Evolutionary conservation across 2,797 vertebrate species (phyloP).

Genomic region (Calcarius lapponicus): DNA sequence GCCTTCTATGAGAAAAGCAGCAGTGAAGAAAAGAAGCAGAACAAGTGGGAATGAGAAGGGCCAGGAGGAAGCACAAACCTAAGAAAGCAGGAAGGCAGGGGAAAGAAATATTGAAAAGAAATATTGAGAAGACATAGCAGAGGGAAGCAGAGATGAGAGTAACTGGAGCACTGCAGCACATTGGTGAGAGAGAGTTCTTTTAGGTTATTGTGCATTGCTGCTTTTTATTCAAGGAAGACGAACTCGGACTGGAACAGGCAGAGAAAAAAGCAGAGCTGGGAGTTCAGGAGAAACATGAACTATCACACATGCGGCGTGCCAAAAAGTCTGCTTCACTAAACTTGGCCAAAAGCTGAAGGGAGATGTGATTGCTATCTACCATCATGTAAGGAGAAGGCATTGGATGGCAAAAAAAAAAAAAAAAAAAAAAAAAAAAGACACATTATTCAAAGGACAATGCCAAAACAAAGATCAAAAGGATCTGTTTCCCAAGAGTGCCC

Average conservation of each 20-base stretch:
- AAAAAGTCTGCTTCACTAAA: not conserved
- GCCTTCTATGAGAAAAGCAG: not conserved
- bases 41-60: not conserved
- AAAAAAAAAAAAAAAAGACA: not conserved
- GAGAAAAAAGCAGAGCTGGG: not conserved
- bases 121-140: not conserved
- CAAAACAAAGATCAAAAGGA: slow-evolving; percentile 17
- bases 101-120: not conserved
- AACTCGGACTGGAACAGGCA: not conserved
- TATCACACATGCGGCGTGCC: not conserved
- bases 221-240: not conserved
- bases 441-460: not conserved
- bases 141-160: not conserved
- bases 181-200: not conserved
- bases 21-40: not conserved
- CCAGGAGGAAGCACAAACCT: not conserved
- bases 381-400: not conserved
- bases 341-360: not conserved
- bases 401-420: not conserved
- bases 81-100: not conserved
- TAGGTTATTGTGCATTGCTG: not conserved
- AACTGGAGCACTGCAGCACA: not conserved
- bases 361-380: slow-evolving; percentile 20
- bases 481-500: not conserved
- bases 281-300: slow-evolving; percentile 3